Conservation (phyloP, 2,888 invertebrate genomes). For the Spilarctia lutea region DNA sequence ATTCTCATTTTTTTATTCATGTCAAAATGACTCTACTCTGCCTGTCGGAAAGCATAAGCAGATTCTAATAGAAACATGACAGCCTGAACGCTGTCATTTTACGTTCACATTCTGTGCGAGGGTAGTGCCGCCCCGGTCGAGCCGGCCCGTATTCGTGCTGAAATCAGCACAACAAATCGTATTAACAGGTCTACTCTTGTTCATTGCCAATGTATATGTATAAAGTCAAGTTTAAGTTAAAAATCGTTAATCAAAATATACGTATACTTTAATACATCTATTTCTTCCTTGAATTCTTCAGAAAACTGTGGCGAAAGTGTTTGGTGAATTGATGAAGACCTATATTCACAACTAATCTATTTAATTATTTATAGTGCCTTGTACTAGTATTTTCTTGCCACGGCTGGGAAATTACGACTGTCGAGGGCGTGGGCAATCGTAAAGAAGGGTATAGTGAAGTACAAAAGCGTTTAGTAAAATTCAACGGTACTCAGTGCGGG, state of each 20-base stretch:
- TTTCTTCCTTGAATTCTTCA: neutral
- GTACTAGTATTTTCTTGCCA: slow-evolving; percentile 88
- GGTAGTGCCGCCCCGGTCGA: too few species aligned
- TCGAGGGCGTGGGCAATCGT: slow-evolving; percentile 90
- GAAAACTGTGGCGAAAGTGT: neutral
- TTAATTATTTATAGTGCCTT: slow-evolving; percentile 63
- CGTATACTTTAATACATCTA: neutral
- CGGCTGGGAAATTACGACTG: slow-evolving; percentile 89
- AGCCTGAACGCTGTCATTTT: too few species aligned
- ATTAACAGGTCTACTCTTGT: too few species aligned
- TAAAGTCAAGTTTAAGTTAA: too few species aligned
- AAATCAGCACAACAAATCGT: too few species aligned
- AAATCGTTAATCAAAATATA: neutral
- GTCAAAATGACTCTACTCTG: too few species aligned
- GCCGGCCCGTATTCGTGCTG: too few species aligned
- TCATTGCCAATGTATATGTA: too few species aligned
- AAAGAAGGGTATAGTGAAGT: slow-evolving; percentile 88
- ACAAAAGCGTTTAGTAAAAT: slow-evolving; percentile 86
- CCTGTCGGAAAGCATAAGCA: too few species aligned
- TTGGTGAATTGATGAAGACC: neutral
- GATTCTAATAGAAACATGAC: too few species aligned
- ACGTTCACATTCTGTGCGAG: too few species aligned
- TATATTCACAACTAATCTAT: neutral
- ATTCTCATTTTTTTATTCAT: too few species aligned
- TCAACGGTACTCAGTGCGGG: slow-evolving; percentile 90